Evolutionary conservation across 2,113 vertebrate species (phyloP), one percentile per base, ranked within the genome.

Genomic region (Dunckerocampus dactyliophorus): DNA sequence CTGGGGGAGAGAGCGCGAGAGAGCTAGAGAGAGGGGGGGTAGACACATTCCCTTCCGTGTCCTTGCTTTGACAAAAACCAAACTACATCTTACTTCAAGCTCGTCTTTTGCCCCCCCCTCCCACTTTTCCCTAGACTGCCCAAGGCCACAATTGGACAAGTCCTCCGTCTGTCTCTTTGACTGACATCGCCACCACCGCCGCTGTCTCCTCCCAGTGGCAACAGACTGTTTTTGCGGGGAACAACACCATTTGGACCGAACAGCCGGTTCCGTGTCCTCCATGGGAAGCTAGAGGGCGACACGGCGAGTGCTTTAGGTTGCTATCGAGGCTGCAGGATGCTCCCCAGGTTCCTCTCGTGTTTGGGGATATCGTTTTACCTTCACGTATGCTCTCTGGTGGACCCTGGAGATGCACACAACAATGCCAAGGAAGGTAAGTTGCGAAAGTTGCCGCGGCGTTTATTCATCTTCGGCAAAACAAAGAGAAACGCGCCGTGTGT

Each of bases 351-450:
- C 84, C 82, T 85, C 81, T 79, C 87, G 83, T 88, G 90, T 85
- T 78, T 92, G 71, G 97, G 95, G 95, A 97, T 95, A 93, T 93
- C 92, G 77, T 79, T 93, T 75, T 93, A 88, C 89, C 92, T 93
- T 84, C 90, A 90, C 88, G 77, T 95, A 63, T 91, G 92, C 82
- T 90, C 90, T 72, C 90, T 83, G 76, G 88, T 91, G 83, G 89
- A 83, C 88, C 87, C 87, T 76, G 94, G 91, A 85, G 88, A 92
- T 75, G 93, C 95, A 72, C 96, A 97, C 88, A 94, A 97, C 88
- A 94, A 93, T 88, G 92, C 93, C 14, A 96, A 95, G 90, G 96
- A 97, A 95, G 96, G 96, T 97, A 91, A 97, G 94, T 88, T 88
- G 53, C 15, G 76, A 87, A 90, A 91, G 87, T 91, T 90, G 10